Conservation (phyloP, 1,140 invertebrate genomes). For the Nasonia vitripennis region DNA sequence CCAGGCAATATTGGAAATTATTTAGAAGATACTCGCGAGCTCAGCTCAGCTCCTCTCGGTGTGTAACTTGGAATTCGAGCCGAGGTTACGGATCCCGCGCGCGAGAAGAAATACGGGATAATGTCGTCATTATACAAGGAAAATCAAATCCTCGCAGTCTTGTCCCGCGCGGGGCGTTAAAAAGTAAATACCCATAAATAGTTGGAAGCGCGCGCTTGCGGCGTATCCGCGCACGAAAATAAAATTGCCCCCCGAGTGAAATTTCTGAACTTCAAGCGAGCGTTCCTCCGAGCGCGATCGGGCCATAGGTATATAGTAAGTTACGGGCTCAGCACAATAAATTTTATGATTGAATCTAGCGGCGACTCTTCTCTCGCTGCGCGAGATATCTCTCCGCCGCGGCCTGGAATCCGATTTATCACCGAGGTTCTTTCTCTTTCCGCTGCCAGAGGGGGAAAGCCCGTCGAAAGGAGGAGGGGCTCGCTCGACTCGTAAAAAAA, state of each 20-base stretch:
- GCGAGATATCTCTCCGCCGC: slow-evolving; percentile 22
- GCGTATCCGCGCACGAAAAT: slow-evolving; percentile 9
- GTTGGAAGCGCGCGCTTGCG: not conserved
- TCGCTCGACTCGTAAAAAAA: slow-evolving; percentile 40
- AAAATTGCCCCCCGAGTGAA: slow-evolving; percentile 36
- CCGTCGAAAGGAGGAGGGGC: slow-evolving; percentile 41
- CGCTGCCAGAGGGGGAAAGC: slow-evolving; percentile 22
- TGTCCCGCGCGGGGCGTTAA: not conserved
- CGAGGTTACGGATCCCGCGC: too few relatives aligned
- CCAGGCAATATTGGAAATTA: slow-evolving; percentile 31
- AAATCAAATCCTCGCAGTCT: not conserved
- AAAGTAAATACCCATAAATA: slow-evolving; percentile 28
- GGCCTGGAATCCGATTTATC: slow-evolving; percentile 46
- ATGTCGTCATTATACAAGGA: not conserved
- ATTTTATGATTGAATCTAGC: slow-evolving; percentile 51
- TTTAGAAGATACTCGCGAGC: not conserved
- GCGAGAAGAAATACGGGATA: too few relatives aligned
- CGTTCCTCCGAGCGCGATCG: not conserved
- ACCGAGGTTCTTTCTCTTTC: slow-evolving; percentile 43
- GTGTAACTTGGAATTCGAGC: not conserved
- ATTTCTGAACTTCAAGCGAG: slow-evolving; percentile 37
- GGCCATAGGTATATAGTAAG: slow-evolving; percentile 25
- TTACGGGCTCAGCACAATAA: slow-evolving; percentile 48
- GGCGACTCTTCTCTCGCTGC: not conserved
- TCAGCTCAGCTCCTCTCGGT: not conserved